Evolutionary conservation across 2,888 invertebrate species (phyloP), one percentile per base, ranked within the genome.

Genomic region (Acrobasis consociella): DNA sequence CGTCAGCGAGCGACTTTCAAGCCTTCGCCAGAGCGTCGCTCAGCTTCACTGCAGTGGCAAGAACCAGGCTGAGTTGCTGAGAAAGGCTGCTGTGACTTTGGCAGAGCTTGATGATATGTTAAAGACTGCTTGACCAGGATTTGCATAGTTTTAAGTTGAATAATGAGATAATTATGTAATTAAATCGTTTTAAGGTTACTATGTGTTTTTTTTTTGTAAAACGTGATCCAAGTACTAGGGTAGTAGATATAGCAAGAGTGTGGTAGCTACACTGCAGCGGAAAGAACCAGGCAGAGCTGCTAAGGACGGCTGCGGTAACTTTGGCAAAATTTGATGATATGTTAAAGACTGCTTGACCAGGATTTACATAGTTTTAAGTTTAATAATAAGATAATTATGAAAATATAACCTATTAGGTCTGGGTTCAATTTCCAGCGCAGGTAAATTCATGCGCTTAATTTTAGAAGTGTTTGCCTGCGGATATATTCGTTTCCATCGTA

Each of bases 291-390:
- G 52, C 52, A 1, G 31, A 13, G 13, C 31, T 2, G 13, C n/a
- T 37, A 13, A 66, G 80, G 0, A 62, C 69, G 0, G 87, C 87
- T 0, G 77, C 86, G n/a, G 72, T 78, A 46, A 68, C 81, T 0
- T 66, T 86, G 0, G 80, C 84, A 0, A 84, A 89, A 39, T 65
- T 89, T 88, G 88, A 89, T 59, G 85, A 87, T 9, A 77, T 83
- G 31, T 67, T 88, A 0, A 75, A 75, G 8, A 81, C 81, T 0
- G 68, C 76, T 3, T 83, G 77, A 78, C n/a, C 46, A 46, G n/a
- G 2, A 13, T 1, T 46, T 7, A n/a, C n/a, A n/a, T 7, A n/a
- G n/a, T n/a, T n/a, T n/a, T n/a, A n/a, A n/a, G n/a, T n/a, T n/a
- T n/a, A n/a, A n/a, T n/a, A n/a, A n/a, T n/a, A n/a, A n/a, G n/a